Base-by-base conservation (phyloP, 2,888 invertebrate species). In the Agrochola litura region DNA sequence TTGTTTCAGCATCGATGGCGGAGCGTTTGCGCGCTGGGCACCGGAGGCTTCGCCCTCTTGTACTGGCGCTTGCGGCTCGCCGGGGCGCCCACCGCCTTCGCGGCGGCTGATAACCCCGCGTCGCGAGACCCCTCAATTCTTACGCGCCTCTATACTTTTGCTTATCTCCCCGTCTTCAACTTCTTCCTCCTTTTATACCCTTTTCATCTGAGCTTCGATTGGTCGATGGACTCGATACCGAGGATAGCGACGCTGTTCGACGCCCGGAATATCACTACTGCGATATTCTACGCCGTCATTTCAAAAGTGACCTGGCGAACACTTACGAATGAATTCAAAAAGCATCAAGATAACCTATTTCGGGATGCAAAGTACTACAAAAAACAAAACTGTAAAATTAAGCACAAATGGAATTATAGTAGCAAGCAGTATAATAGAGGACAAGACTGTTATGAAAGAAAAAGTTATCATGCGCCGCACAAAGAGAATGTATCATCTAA, bases 141-240 rank as follows among this genome's bases (percentile, higher is more conserved):
- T 89, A 98, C 99, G 63, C 97, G 99, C 86, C 97, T 98, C 77
- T 97, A 99, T 91, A 99, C 99, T 72, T 99, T 99, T 95, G 97
- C 98, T 85, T 99, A 99, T 94, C 97, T 99, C 89, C 99, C 99
- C 61, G 98, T 98, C 65, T 98, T 99, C 92, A 99, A 99, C 95
- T 98, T 99, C 91, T 97, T 98, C 94, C 97, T 99, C 91, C 97
- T 99, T 81, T 93, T 99, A 61, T 99, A 98, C 94, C 99, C 99
- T 10, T 97, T 97, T 89, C 98, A 98, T 88, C 97, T 99, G 75
- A 99, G 99, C 94, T 99, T 99, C 96, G 99, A 99, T 95, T 99
- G 99, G 99, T 99, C 99, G 46, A 99, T 99, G 99, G 99, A 99
- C 90, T 98, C 99, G 2, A 98, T 99, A 90, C 99, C 99, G 14